Conservation (phyloP, 2,888 invertebrate genomes). For the Aelia acuminata region DNA sequence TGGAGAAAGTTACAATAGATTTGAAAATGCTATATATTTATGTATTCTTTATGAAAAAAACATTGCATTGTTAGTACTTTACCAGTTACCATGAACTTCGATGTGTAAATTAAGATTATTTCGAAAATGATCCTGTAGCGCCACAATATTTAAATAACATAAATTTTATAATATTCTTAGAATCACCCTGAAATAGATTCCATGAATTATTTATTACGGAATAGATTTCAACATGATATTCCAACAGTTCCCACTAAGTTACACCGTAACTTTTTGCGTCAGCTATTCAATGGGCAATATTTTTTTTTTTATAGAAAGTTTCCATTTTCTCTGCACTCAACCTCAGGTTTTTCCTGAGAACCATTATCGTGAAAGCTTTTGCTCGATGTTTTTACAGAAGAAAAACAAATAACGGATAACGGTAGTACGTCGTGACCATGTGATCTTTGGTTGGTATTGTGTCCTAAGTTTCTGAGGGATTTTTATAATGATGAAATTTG, state of each 20-base stretch:
- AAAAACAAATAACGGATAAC: not conserved
- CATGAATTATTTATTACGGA: too few species aligned
- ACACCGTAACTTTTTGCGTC: not conserved
- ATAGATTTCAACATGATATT: not conserved
- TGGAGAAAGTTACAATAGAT: too few species aligned
- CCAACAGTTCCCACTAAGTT: not conserved
- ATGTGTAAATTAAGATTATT: too few species aligned
- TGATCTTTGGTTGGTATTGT: not conserved
- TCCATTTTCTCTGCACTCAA: not conserved
- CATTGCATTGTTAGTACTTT: too few species aligned
- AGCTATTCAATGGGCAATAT: not conserved
- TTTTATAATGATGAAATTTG: not conserved
- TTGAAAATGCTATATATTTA: too few species aligned
- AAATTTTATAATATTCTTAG: too few species aligned
- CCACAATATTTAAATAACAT: too few species aligned
- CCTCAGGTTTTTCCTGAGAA: not conserved
- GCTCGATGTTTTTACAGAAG: not conserved
- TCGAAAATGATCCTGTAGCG: too few species aligned
- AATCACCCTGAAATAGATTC: too few species aligned
- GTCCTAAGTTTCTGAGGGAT: not conserved
- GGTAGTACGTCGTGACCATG: not conserved
- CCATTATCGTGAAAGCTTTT: not conserved
- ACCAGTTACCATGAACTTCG: too few species aligned
- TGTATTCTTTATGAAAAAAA: too few species aligned
- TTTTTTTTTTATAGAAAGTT: not conserved